Percentiles rank a stretch among this genome's conserved stretches.
Evolutionary conservation across 2,113 vertebrate genomes (phyloP).

Genomic region (Ophiodon elongatus): DNA sequence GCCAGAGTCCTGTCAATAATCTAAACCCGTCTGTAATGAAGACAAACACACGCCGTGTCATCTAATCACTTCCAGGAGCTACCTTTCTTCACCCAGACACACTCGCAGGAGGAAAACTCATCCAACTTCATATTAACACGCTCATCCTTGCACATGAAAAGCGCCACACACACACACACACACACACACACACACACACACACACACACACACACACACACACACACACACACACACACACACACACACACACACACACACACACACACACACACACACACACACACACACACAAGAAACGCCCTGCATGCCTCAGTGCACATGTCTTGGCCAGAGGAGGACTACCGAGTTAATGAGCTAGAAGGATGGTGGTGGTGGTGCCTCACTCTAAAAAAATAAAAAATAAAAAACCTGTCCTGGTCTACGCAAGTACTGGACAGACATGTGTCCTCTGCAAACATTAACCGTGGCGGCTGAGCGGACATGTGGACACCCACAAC

Average conservation of each 20-base stretch:
- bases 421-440: not conserved
- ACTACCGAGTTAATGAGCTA: conserved; percentile 32
- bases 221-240: no score
- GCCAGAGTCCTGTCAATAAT: conserved; percentile 42
- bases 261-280: not conserved
- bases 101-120: not conserved
- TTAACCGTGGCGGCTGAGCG: not conserved
- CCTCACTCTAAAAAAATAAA: not conserved
- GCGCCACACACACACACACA: no score
- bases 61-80: conserved; percentile 27
- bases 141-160: no score
- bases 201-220: no score
- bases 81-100: conserved; percentile 16
- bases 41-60: conserved; percentile 38
- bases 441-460: conserved; percentile 26
- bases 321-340: conserved; percentile 20
- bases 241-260: no score
- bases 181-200: no score
- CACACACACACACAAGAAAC: conserved; percentile 1
- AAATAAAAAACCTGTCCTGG: not conserved
- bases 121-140: no score
- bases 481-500: conserved; percentile 64
- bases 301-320: conserved; percentile 28
- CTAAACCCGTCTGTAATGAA: conserved; percentile 11
- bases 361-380: conserved; percentile 12